Percentiles rank a stretch among this genome's conserved stretches.
Conservation (phyloP, 2,888 invertebrate species). For the Leptopterna dolabrata region DNA sequence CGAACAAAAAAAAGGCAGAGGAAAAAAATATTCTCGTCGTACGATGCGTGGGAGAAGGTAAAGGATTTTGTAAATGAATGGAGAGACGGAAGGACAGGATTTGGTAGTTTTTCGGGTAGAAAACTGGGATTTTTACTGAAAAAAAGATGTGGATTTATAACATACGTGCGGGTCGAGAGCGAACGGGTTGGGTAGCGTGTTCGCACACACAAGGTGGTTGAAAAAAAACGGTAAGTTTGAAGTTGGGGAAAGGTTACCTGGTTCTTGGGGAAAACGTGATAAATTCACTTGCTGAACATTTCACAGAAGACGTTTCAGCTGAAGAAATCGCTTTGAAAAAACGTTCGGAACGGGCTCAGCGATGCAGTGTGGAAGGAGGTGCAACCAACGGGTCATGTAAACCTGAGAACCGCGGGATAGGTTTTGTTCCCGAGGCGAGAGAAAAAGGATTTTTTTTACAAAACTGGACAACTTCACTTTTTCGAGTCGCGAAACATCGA, state of each 20-base stretch:
- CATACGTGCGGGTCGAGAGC: conserved; percentile 28
- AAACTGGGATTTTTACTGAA: background rate
- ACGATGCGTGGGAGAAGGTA: background rate
- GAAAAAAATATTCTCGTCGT: background rate
- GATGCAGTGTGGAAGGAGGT: conserved; percentile 53
- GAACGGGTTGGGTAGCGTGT: conserved; percentile 6
- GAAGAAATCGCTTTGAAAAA: conserved; percentile 6
- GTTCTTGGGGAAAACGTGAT: conserved; percentile 23
- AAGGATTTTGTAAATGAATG: background rate
- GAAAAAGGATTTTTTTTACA: background rate
- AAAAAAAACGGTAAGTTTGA: background rate
- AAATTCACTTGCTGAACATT: conserved; percentile 35
- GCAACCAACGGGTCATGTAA: conserved; percentile 54
- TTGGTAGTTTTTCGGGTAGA: background rate
- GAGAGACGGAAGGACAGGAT: background rate
- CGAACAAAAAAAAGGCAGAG: conserved; percentile 4
- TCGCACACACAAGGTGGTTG: background rate
- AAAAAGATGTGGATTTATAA: background rate
- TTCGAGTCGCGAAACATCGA: background rate
- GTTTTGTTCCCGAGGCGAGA: conserved; percentile 33
- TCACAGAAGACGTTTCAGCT: background rate
- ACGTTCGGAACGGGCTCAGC: background rate
- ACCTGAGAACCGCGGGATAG: conserved; percentile 29
- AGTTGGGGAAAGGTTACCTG: conserved; percentile 30
- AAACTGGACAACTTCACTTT: conserved; percentile 43